Conservation (phyloP, 2,797 vertebrate genomes). For the Amniataba percoides region DNA sequence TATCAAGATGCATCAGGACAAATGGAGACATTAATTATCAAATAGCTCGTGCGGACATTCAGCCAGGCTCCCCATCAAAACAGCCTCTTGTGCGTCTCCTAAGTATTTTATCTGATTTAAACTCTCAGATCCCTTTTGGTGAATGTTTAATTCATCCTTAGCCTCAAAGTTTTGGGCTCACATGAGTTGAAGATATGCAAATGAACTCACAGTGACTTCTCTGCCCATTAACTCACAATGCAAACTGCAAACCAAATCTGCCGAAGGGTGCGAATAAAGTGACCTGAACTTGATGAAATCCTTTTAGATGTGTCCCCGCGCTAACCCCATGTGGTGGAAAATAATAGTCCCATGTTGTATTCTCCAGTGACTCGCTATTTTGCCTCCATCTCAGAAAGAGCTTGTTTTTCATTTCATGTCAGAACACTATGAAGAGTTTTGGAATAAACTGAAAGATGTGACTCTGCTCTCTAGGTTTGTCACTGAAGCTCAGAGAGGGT, state of each 20-base stretch:
- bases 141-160: slow-evolving; percentile 46
- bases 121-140: slow-evolving; percentile 29
- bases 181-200: slow-evolving; percentile 41
- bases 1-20: slow-evolving; percentile 12
- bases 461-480: background rate
- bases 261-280: too few species aligned
- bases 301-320: slow-evolving; percentile 38
- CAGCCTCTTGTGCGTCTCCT: slow-evolving; percentile 7
- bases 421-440: slow-evolving; percentile 10
- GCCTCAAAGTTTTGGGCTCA: slow-evolving; percentile 39
- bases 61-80: slow-evolving; percentile 21
- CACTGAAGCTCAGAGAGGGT: background rate
- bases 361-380: slow-evolving; percentile 31
- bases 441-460: slow-evolving; percentile 18
- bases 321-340: slow-evolving; percentile 44
- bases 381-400: slow-evolving; percentile 7
- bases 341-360: slow-evolving; percentile 18
- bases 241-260: too few species aligned
- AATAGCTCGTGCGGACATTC: background rate
- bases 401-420: slow-evolving; percentile 3
- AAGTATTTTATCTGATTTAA: slow-evolving; percentile 21
- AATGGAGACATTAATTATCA: slow-evolving; percentile 14
- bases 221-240: slow-evolving; percentile 32
- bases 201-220: slow-evolving; percentile 38
- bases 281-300: background rate